These are phyloP conservation scores for Nebria brevicollis DNA, from an alignment of 2,888 invertebrate species.

Conservation along the genomic window DNA sequence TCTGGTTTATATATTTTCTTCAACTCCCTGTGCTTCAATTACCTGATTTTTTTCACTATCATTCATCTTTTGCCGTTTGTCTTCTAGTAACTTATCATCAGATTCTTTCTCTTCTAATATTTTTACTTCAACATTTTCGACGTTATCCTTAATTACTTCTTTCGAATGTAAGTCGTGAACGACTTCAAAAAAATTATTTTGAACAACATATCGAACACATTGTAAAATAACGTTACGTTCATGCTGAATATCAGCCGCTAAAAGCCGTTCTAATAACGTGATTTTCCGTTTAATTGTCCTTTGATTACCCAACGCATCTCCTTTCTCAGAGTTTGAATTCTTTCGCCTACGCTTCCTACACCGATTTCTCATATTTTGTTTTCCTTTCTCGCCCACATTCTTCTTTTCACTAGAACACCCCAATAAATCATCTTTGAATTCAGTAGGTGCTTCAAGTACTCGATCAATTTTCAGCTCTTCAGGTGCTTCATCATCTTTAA, in stretches of 20 bases:
- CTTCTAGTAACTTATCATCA: not conserved
- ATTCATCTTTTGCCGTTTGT: not conserved
- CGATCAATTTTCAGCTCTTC: constrained; percentile 62
- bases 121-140: too few relatives aligned
- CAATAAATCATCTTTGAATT: not conserved
- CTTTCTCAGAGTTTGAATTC: constrained; percentile 51
- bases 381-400: not conserved
- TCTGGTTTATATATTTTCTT: not conserved
- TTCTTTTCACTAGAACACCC: not conserved
- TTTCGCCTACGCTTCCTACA: constrained; percentile 50
- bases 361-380: constrained; percentile 40
- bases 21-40: too few relatives aligned
- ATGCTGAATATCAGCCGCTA: constrained; percentile 81
- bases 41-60: too few relatives aligned
- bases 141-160: not conserved
- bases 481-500: constrained; percentile 64
- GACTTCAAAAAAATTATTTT: constrained; percentile 76
- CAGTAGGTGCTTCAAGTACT: constrained; percentile 44
- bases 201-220: constrained; percentile 82
- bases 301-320: constrained; percentile 49
- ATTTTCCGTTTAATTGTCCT: constrained; percentile 60
- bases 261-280: constrained; percentile 75
- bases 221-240: constrained; percentile 89
- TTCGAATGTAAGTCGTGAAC: too few relatives aligned
- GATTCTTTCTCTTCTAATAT: not conserved